Base-by-base conservation (phyloP, 2,113 vertebrate genomes). In the Nannospalax galili region DNA sequence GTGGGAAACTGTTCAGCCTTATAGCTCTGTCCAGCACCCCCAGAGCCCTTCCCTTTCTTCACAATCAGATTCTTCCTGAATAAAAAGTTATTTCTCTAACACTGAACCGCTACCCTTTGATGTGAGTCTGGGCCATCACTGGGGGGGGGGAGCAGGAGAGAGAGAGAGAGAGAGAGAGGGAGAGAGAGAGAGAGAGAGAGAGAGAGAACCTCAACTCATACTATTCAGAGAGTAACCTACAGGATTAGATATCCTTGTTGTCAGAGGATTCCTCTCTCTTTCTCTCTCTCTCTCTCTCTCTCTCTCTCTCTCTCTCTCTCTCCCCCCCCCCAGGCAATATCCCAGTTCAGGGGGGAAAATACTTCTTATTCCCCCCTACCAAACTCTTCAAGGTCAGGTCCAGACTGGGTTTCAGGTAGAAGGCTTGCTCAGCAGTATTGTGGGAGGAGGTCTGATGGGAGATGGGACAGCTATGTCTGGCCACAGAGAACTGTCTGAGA, bases 1-100 rank as follows among this genome's bases (percentile, higher is more conserved):
- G 60, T 95, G 79, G 84, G 79, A 90, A 78, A 88, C 37, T 77
- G 10, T 62, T 91, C 70, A 48, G 81, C 52, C 48, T 90, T n/a
- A 75, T 20, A 12, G 62, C 56, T 37, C 52, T 22, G 37, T 14
- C 35, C 20, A 28, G 11, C 4, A 60, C 5, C 58, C 62, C 37
- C 15, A 0, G 42, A 70, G 87, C 24, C 48, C 48, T n/a, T 32
- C 64, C 24, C 8, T 30, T 40, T 75, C 69, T 79, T 88, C 37
- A 90, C 14, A 64, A 19, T 79, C 60, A 56, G 58, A 74, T 87
- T 65, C 37, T 40, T 60, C 45, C 22, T 17, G 19, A 56, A 58
- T 30, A 40, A 78, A 70, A 45, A 20, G 5, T 22, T 26, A 19
- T 22, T 24, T 45, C 35, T 45, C 30, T 67, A 11, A 60, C 4